A percentile compares a stretch with the other conserved stretches of the same genome.
phyloP scores from a whole-genome alignment of 2,113 vertebrate genomes.

The Corythornis vintsioides region DNA sequence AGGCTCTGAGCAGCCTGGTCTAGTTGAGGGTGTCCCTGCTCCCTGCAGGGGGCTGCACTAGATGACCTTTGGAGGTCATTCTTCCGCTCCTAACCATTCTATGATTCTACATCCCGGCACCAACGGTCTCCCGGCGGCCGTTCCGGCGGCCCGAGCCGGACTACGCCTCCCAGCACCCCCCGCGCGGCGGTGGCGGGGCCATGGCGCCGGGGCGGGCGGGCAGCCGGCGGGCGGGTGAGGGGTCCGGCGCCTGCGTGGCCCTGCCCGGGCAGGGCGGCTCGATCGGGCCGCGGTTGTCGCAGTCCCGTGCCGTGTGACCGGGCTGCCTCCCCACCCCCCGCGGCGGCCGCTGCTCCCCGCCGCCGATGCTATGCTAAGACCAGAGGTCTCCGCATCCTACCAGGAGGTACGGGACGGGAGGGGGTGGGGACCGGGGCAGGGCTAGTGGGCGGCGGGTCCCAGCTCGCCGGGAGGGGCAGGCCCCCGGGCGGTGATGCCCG shows the following conservation, averaged over 20 bases:
- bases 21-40: too few species aligned
- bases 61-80: too few species aligned
- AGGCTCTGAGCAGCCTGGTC: too few species aligned
- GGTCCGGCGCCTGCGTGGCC: constrained; percentile 14
- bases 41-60: too few species aligned
- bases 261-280: background rate
- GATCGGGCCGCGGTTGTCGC: accelerated
- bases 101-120: accelerated
- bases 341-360: background rate
- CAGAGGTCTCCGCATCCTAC: constrained; percentile 80
- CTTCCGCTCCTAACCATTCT: too few species aligned
- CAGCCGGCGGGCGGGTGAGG: background rate
- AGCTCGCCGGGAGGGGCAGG: background rate
- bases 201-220: background rate
- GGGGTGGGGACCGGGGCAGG: constrained; percentile 16
- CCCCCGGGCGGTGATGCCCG: background rate
- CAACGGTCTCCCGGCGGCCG: background rate
- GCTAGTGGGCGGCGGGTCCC: background rate
- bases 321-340: background rate
- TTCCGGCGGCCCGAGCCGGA: background rate
- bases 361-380: constrained; percentile 77
- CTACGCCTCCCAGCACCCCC: constrained; percentile 20
- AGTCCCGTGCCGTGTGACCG: background rate
- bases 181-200: background rate
- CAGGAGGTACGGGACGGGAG: constrained; percentile 83